Base-by-base conservation (phyloP, 2,888 invertebrate species). In the Xiphydria camelus region DNA sequence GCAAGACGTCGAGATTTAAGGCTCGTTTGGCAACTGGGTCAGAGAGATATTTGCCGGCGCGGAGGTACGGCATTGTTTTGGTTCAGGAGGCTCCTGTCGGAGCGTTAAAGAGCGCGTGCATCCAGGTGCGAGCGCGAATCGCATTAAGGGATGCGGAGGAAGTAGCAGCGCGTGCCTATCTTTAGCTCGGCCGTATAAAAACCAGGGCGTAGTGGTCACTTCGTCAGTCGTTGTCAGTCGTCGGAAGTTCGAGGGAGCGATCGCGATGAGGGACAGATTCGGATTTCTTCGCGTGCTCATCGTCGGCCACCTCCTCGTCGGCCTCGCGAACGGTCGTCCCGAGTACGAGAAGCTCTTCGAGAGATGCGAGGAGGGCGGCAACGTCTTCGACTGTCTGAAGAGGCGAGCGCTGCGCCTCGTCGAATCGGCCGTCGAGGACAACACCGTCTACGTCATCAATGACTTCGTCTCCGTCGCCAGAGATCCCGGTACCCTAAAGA, bases 61-160 rank as follows among this genome's bases (percentile, higher is more conserved):
- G 66, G 59, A 64, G 64, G 63, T 64, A 62, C 66, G 63, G 58
- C 62, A 69, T 70, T 72, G 71, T 72, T 68, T 73, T 70, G 68
- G 62, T 68, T 66, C 53, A 61, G 56, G 61, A 60, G 57, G 51
- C 53, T 59, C 59, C 52, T 47, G 53, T 47, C 51, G 51, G 55
- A 63, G 68, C 70, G 73, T 65, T 71, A 75, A 73, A 73, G 71
- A 74, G 72, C 72, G 72, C 72, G 72, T 72, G 65, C 62, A 67
- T 64, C 60, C 26, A 26, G 26, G 26, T 26, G 26, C 26, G 26
- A 25, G 4, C 10, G 25, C 25, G 25, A 10, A 25, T 25, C 25
- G 25, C 25, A 10, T 9, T 9, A 25, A 10, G 25, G 14, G 5
- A 10, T 26, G 26, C n/a, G 26, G 26, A 10, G 26, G 26, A 26